phyloP scores from a whole-genome alignment of 2,797 vertebrate species.

The Cossypha heuglini region DNA sequence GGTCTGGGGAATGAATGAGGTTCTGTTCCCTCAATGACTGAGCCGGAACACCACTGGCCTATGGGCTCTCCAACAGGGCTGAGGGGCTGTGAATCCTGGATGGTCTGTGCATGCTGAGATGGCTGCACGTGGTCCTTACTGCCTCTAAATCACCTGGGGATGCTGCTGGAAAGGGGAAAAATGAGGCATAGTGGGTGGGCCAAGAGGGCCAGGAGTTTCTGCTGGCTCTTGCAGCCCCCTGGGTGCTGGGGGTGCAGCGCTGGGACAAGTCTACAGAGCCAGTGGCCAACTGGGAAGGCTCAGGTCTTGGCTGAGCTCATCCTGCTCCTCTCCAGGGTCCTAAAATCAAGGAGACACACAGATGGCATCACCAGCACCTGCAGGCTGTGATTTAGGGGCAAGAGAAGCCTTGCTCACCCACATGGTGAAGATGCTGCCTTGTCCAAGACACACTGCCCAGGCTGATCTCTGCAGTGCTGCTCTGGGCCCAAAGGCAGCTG shows the following conservation, averaged over 20 bases:
- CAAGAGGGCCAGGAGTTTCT: not conserved
- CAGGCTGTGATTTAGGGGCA: not conserved
- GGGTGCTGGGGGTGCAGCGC: rapidly evolving
- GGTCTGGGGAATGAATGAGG: not conserved
- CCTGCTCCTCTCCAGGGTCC: not conserved
- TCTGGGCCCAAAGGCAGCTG: not conserved
- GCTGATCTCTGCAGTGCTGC: not conserved
- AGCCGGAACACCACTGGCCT: not conserved
- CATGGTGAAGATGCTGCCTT: not conserved
- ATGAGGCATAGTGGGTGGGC: not conserved
- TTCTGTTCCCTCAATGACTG: not conserved
- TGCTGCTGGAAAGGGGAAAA: not conserved
- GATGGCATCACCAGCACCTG: not conserved
- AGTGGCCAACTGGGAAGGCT: not conserved
- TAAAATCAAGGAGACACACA: not conserved
- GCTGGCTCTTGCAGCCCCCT: not conserved
- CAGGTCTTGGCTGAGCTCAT: not conserved
- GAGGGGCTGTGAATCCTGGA: rapidly evolving
- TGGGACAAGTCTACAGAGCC: not conserved
- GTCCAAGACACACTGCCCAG: rapidly evolving
- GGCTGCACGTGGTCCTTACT: not conserved
- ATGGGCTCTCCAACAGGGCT: rapidly evolving
- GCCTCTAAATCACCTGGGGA: not conserved
- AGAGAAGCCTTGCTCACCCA: not conserved
- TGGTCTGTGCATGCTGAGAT: not conserved